These are phyloP conservation scores for Syngnathus rostellatus DNA, from an alignment of 2,797 vertebrate genomes.

Conservation along the genomic window DNA sequence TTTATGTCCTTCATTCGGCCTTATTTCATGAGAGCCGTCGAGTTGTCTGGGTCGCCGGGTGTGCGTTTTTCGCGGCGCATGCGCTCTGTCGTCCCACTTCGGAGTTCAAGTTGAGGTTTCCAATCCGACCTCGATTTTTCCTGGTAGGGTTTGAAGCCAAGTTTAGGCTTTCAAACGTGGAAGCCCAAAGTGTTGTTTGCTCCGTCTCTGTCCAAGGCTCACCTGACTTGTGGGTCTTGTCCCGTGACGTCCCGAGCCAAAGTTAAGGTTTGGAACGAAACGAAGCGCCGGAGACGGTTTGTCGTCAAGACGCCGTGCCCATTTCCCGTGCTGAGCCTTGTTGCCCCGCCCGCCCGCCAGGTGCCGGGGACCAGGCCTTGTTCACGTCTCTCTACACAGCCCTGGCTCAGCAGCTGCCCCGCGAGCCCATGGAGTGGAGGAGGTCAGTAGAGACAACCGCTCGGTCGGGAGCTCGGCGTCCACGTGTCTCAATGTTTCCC, in stretches of 20 bases:
- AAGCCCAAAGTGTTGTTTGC: no score
- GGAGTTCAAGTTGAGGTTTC: not conserved
- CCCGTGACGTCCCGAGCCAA: no score
- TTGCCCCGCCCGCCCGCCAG: slow-evolving; percentile 46
- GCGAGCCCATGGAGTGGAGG: slow-evolving; percentile 97
- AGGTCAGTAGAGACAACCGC: slow-evolving; percentile 64
- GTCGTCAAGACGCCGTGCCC: no score
- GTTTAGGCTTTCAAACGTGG: no score
- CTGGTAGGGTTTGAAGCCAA: no score
- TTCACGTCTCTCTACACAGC: slow-evolving; percentile 85
- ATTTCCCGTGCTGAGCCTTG: no score
- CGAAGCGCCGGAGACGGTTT: no score
- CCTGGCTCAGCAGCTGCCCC: slow-evolving; percentile 88
- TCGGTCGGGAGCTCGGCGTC: no score
- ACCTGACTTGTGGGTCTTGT: no score
- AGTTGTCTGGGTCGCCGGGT: not conserved
- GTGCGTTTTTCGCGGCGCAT: not conserved
- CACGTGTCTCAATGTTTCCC: not conserved
- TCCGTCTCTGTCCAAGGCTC: no score
- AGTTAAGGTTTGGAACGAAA: no score
- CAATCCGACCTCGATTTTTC: no score
- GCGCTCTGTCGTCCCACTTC: not conserved
- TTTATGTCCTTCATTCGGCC: not conserved
- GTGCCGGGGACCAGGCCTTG: slow-evolving; percentile 91
- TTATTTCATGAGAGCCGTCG: not conserved